Evolutionary conservation across 2,797 vertebrate species (phyloP), one percentile per base, ranked within the genome.

Genomic region (Eurystomus glaucurus): DNA sequence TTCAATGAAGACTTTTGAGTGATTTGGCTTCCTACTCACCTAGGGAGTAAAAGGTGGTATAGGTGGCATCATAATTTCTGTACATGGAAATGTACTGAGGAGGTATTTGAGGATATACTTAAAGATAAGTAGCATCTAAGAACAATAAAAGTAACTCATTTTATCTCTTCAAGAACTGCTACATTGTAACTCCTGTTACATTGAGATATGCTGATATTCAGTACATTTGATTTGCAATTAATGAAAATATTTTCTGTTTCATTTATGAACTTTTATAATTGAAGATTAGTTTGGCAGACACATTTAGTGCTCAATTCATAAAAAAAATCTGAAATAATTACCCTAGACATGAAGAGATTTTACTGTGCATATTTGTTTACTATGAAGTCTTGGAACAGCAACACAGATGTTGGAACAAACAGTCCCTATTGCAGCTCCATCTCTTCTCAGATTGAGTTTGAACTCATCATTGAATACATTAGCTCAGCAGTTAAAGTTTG

Each of bases 401-500:
- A 92, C 77, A 94, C 88, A 96, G 94, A 94, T 95, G 78, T 89
- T 83, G 51, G 78, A 96, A 92, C 80, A 95, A 96, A 69, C 50
- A 70, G 46, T 25, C 78, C 50, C 52, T 75, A 6, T 71, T 91
- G 25, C 71, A 84, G 58, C 50, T 81, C 41, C 45, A 37, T 35
- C n/a, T 82, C 31, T 68, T 64, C 69, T 89, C 87, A 85, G 35
- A 68, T 5, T 71, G 61, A 80, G 5, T 82, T 69, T 91, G 62
- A 91, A 54, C 21, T 76, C 54, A 37, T 55, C 65, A 25, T 45
- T 74, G 66, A 89, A 82, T 31, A 91, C 58, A 81, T 58, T 85
- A 85, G 29, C 28, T 92, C 66, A 94, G 84, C 86, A 78, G 66
- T 88, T 81, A 86, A 86, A 93, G 35, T 88, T 90, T 90, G 45